These are phyloP conservation scores for Ursus arctos DNA, from an alignment of 2,113 vertebrate genomes.

Conservation along the genomic window DNA sequence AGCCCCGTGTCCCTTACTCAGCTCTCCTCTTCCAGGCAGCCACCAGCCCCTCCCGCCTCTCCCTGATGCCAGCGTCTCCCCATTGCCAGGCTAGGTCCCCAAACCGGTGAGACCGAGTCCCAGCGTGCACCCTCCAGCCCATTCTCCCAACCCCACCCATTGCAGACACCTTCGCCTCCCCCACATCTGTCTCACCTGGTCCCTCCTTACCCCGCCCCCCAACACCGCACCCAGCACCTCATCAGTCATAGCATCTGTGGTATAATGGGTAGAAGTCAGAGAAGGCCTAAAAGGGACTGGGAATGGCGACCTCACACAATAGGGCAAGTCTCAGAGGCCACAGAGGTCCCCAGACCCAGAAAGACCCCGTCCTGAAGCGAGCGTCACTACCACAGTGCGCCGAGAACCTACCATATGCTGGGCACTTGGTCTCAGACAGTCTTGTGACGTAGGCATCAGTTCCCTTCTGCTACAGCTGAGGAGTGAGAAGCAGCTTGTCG, in stretches of 20 bases:
- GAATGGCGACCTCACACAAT: background rate
- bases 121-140: conserved; percentile 57
- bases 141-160: conserved; percentile 61
- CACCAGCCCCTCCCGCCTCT: conserved; percentile 29
- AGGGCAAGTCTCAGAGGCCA: background rate
- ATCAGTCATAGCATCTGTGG: background rate
- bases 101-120: conserved; percentile 76
- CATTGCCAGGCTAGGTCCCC: conserved; percentile 62
- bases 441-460: rapidly evolving
- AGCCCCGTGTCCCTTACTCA: background rate
- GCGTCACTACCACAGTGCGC: background rate
- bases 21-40: conserved; percentile 39
- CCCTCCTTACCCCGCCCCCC: background rate
- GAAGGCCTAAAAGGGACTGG: background rate
- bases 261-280: background rate
- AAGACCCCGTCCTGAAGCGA: background rate
- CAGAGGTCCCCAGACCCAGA: background rate
- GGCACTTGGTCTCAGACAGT: background rate
- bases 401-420: background rate
- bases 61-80: conserved; percentile 53
- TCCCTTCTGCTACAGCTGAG: background rate
- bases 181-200: background rate
- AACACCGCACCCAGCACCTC: background rate
- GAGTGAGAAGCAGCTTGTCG: background rate
- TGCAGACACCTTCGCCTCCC: background rate